Evolutionary conservation across 2,113 vertebrate genomes (phyloP), one percentile per base, ranked within the genome.

Genomic region (Gobius niger): DNA sequence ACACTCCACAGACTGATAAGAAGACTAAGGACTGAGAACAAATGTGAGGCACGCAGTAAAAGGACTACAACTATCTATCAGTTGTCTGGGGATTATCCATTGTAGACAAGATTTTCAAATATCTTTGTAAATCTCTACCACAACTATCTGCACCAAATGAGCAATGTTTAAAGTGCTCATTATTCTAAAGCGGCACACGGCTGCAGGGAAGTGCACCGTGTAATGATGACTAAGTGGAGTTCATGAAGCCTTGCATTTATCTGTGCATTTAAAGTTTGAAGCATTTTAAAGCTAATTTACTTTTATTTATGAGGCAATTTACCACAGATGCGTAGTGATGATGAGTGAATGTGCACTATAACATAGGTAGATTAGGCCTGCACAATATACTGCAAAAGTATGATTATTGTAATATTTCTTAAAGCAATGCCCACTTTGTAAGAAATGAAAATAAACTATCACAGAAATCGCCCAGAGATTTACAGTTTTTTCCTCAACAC

Each of bases 11-110:
- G 68, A 72, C 76, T 42, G 69, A 63, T 80, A 80, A 80, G 66
- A 80, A 80, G 66, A 76, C 82, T 42, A 64, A 60, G 47, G 77
- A 76, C 80, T 82, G 86, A 54, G 71, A 34, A 65, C 44, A 63
- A 34, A 34, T 34, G 24, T 34, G 24, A 34, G 24, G 1, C 24
- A 34, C 24, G 3, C 24, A 3, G 24, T 34, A 34, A 34, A 34
- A 34, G 3, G 24, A 34, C 24, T 4, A 34, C 24, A 34, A 34
- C 24, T 34, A 34, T 34, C 24, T 34, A 34, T 34, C 24, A 34
- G 24, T 34, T 34, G 24, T 34, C 24, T 2, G 3, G 24, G 24
- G 24, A 34, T 34, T 34, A 3, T 34, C 24, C 24, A 34, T 34
- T 34, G 24, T 34, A 34, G 24, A 34, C 24, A 34, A 34, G 2